These are phyloP conservation scores for Sarcophaga rosellei DNA, from an alignment of 2,888 invertebrate genomes.

Conservation along the genomic window DNA sequence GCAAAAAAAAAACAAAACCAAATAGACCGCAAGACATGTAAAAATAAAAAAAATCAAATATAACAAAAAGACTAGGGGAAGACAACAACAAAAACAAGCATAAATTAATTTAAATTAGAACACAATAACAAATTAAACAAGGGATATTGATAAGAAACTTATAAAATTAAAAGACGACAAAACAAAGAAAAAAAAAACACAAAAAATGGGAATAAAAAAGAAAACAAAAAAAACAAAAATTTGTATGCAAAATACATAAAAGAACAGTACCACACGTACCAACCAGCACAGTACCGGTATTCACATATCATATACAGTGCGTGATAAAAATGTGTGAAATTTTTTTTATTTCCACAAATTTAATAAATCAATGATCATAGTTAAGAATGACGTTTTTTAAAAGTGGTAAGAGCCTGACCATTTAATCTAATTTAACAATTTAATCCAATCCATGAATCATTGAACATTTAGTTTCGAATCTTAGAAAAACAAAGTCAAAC, in stretches of 20 bases:
- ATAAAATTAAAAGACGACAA: background rate
- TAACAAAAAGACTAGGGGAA: background rate
- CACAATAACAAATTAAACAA: slow-evolving; percentile 27
- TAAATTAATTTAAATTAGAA: slow-evolving; percentile 62
- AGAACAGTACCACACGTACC: background rate
- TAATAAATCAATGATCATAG: too few species aligned
- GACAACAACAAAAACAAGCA: slow-evolving; percentile 34
- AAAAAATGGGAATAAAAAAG: slow-evolving; percentile 23
- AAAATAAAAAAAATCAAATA: slow-evolving; percentile 1
- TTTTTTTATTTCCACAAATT: too few species aligned
- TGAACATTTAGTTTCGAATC: too few species aligned
- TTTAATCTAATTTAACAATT: too few species aligned
- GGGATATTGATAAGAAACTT: slow-evolving; percentile 42
- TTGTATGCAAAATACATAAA: slow-evolving; percentile 20
- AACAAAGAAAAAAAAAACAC: background rate
- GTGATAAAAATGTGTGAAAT: too few species aligned
- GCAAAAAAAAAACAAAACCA: slow-evolving; percentile 10
- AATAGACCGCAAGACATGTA: slow-evolving; percentile 33
- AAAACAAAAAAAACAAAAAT: background rate
- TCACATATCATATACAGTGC: background rate
- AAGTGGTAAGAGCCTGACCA: too few species aligned
- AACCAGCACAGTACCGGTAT: background rate
- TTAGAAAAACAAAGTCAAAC: too few species aligned
- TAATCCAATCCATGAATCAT: too few species aligned
- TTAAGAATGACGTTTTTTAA: too few species aligned